These are phyloP conservation scores for Drosophila kuntzei DNA, from an alignment of 2,888 invertebrate species.

Conservation along the genomic window DNA sequence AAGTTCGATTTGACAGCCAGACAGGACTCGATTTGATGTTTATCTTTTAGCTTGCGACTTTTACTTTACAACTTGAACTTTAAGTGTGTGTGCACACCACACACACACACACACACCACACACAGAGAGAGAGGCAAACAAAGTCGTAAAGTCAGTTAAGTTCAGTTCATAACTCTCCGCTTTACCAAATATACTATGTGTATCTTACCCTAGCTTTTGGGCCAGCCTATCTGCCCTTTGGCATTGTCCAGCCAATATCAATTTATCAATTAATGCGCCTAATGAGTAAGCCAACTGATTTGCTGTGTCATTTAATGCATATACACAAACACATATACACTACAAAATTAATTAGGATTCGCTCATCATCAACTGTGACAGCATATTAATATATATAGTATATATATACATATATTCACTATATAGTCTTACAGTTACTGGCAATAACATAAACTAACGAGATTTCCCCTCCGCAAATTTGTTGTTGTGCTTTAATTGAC, in stretches of 20 bases:
- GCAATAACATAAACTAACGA: constrained; percentile 32
- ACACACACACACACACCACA: constrained; percentile 12
- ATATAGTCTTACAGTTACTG: not conserved
- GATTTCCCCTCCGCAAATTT: constrained; percentile 57
- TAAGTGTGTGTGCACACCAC: constrained; percentile 51
- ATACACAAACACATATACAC: constrained; percentile 14
- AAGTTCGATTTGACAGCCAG: constrained; percentile 78
- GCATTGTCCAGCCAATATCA: constrained; percentile 67
- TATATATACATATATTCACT: constrained; percentile 18
- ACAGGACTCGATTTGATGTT: constrained; percentile 51
- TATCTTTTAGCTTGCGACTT: constrained; percentile 46
- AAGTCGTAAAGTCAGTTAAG: constrained; percentile 38
- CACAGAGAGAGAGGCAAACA: constrained; percentile 6
- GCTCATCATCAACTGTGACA: constrained; percentile 62
- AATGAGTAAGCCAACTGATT: constrained; percentile 74
- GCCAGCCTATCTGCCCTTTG: constrained; percentile 17
- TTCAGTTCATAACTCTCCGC: constrained; percentile 39
- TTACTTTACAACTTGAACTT: constrained; percentile 63
- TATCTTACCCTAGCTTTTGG: constrained; percentile 6
- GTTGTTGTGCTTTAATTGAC: constrained; percentile 76
- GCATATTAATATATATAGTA: constrained; percentile 34
- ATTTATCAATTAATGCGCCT: constrained; percentile 77
- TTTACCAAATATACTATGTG: constrained; percentile 2
- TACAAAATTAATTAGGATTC: constrained; percentile 76
- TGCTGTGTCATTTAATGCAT: constrained; percentile 76